phyloP scores from a whole-genome alignment of 1,140 invertebrate species.

The Cyclina sinensis region DNA sequence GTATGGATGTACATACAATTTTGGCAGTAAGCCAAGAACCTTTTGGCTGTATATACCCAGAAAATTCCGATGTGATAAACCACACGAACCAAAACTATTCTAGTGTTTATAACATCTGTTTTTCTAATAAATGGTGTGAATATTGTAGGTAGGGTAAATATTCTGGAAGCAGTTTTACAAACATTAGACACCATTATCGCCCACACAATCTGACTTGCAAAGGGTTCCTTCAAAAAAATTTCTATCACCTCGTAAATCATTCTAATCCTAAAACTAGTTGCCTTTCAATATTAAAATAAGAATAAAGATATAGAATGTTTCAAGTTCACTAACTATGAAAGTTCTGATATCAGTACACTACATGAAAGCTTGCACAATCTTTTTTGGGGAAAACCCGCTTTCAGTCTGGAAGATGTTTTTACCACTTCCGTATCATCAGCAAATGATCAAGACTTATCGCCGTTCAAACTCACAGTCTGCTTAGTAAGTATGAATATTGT shows the following conservation, averaged over 20 bases:
- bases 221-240: not conserved
- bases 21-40: slow-evolving; percentile 1
- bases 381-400: no score
- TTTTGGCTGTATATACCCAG: not conserved
- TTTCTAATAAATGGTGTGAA: slow-evolving; percentile 1
- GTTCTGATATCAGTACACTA: no score
- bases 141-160: not conserved
- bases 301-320: no score
- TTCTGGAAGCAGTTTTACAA: not conserved
- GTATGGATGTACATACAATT: not conserved
- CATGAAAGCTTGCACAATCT: no score
- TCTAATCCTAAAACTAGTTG: not conserved
- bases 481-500: no score
- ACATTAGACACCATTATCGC: slow-evolving; percentile 9
- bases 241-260: not conserved
- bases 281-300: not conserved
- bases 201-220: slow-evolving; percentile 1
- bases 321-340: no score
- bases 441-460: no score
- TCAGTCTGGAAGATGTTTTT: no score
- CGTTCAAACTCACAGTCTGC: no score
- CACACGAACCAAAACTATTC: not conserved
- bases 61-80: not conserved
- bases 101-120: slow-evolving; percentile 39
- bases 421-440: no score